phyloP scores from a whole-genome alignment of 1,140 invertebrate genomes.

The Eubasilissa regina region DNA sequence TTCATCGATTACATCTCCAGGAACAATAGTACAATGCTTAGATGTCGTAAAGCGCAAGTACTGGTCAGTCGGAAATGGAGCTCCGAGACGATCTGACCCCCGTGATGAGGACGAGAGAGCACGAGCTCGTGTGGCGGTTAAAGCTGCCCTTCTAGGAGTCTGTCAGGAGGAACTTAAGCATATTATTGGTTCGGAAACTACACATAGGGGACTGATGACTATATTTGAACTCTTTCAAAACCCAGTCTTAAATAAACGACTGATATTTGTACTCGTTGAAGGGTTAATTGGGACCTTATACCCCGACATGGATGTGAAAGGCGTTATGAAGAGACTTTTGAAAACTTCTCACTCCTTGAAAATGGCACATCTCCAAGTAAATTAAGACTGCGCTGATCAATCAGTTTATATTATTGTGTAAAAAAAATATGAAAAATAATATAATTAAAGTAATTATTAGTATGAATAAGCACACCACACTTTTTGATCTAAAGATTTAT shows the following conservation, averaged over 20 bases:
- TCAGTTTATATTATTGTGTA: no score
- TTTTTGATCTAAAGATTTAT: no score
- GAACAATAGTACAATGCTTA: conserved; percentile 92
- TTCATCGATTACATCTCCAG: conserved; percentile 89
- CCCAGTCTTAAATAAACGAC: conserved; percentile 86
- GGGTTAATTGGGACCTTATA: conserved; percentile 39
- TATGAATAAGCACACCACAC: no score
- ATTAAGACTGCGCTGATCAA: not conserved
- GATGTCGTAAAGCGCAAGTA: conserved; percentile 81
- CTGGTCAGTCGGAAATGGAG: conserved; percentile 85
- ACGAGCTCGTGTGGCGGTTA: conserved; percentile 88
- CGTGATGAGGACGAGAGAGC: conserved; percentile 83
- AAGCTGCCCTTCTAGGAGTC: conserved; percentile 86
- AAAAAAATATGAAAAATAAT: no score
- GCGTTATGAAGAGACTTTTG: conserved; percentile 35
- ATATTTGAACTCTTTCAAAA: conserved; percentile 93
- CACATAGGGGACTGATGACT: conserved; percentile 87
- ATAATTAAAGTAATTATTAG: no score
- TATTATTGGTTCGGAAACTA: conserved; percentile 93
- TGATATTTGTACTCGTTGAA: conserved; percentile 86
- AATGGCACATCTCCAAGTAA: conserved; percentile 35
- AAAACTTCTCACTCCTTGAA: conserved; percentile 28
- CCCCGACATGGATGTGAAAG: conserved; percentile 40
- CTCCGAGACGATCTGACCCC: conserved; percentile 70
- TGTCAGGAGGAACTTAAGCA: conserved; percentile 91